These are phyloP conservation scores for Portunus trituberculatus DNA, from an alignment of 1,140 invertebrate genomes.

Conservation along the genomic window DNA sequence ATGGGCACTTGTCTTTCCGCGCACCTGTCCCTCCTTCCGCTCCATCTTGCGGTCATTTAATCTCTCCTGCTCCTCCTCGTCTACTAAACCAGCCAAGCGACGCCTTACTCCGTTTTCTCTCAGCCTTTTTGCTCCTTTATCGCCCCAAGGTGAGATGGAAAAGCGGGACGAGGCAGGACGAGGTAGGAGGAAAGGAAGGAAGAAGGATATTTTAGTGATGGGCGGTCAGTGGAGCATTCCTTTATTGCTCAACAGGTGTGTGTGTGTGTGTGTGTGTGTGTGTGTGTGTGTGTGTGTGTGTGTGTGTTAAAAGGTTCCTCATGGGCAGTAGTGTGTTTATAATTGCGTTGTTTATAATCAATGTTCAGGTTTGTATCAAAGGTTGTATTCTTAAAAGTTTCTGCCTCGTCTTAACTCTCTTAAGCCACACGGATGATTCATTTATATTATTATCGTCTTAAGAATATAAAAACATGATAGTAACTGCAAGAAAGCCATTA, in stretches of 20 bases:
- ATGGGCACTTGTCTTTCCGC: not conserved
- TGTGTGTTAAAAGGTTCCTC: not conserved
- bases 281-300: slow-evolving; percentile 10
- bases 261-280: not conserved
- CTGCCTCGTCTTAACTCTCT: too few species aligned
- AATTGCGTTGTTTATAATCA: not conserved
- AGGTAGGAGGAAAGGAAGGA: not conserved
- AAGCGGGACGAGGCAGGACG: not conserved
- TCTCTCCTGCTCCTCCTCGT: not conserved
- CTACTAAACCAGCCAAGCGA: not conserved
- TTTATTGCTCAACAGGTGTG: not conserved
- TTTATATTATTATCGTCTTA: not conserved
- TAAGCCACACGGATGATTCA: too few species aligned
- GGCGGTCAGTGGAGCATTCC: not conserved
- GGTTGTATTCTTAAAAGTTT: too few species aligned
- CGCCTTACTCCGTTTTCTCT: not conserved
- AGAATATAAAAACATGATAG: too few species aligned
- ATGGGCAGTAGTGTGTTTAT: not conserved
- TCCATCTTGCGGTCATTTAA: not conserved
- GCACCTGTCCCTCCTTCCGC: not conserved
- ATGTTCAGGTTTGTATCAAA: too few species aligned
- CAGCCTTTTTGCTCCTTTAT: too few species aligned
- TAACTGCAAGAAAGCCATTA: too few species aligned
- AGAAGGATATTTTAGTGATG: not conserved
- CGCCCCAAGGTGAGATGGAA: not conserved